These are phyloP conservation scores for Lymantria dispar DNA, from an alignment of 2,888 invertebrate species.

Conservation along the genomic window DNA sequence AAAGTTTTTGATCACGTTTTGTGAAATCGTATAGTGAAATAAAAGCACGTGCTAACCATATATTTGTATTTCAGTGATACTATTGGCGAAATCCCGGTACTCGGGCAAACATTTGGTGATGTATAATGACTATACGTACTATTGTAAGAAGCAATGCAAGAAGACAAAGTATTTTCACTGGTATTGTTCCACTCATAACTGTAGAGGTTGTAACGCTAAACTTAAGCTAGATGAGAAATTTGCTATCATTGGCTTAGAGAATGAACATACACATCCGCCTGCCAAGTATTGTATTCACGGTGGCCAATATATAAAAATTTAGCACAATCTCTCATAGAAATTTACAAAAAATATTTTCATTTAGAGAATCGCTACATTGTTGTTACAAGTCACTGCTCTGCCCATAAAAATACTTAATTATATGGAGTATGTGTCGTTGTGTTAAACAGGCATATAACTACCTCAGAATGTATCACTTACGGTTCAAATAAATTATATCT, in stretches of 20 bases:
- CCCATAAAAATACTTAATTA: no score
- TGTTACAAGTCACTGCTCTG: no score
- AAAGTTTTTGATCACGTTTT: no score
- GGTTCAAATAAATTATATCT: no score
- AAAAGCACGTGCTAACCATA: conserved; percentile 4
- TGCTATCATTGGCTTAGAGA: conserved; percentile 47
- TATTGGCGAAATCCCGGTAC: conserved; percentile 63
- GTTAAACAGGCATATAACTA: no score
- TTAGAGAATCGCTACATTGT: no score
- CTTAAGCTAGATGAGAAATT: conserved; percentile 58
- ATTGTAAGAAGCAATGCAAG: conserved; percentile 65
- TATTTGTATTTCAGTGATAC: conserved; percentile 44
- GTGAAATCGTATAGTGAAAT: not conserved
- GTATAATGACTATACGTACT: conserved; percentile 66
- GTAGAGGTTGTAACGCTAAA: conserved; percentile 65
- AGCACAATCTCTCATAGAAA: conserved; percentile 3
- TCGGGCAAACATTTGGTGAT: conserved; percentile 63
- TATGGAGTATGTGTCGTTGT: no score
- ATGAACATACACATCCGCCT: conserved; percentile 60
- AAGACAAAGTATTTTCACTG: conserved; percentile 58
- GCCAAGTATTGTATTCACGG: conserved; percentile 58
- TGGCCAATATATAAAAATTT: conserved; percentile 57
- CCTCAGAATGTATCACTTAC: no score
- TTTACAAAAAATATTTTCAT: no score
- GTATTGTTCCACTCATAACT: conserved; percentile 72